Evolutionary conservation across 2,888 invertebrate species (phyloP).

Genomic region (Spicauda simplicius): DNA sequence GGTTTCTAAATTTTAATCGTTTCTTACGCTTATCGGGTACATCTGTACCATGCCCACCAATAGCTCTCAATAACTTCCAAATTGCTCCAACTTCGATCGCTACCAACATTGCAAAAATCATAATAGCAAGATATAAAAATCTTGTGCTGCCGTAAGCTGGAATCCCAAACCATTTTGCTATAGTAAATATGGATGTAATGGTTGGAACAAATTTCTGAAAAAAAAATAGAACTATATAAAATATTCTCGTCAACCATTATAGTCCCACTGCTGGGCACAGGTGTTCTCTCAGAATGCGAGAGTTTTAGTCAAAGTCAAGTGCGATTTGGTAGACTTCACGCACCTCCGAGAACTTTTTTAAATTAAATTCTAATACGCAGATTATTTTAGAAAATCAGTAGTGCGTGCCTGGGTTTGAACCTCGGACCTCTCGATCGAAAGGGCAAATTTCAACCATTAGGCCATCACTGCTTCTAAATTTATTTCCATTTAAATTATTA

Average conservation of each 20-base stretch:
- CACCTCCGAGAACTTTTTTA: too few species aligned
- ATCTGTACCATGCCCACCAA: slow-evolving; percentile 48
- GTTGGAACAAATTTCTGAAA: slow-evolving; percentile 57
- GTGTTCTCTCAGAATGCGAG: too few species aligned
- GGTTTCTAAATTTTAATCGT: not conserved
- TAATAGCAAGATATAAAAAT: slow-evolving; percentile 48
- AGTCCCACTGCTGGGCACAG: too few species aligned
- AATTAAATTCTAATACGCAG: too few species aligned
- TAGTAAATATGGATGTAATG: slow-evolving; percentile 52
- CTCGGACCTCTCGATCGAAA: too few species aligned
- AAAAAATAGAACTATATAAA: slow-evolving; percentile 40
- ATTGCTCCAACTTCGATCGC: slow-evolving; percentile 54
- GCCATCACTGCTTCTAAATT: too few species aligned
- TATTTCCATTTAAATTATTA: too few species aligned
- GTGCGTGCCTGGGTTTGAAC: too few species aligned
- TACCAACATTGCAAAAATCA: slow-evolving; percentile 51
- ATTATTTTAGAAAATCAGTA: too few species aligned
- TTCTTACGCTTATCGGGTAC: slow-evolving; percentile 53
- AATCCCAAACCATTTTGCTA: slow-evolving; percentile 61
- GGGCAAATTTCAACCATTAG: too few species aligned
- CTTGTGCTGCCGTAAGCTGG: slow-evolving; percentile 51
- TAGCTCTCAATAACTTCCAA: slow-evolving; percentile 55
- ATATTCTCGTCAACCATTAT: not conserved
- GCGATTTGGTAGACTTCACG: too few species aligned
- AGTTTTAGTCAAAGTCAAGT: too few species aligned